These are phyloP conservation scores for Stomorhina lunata DNA, from an alignment of 2,888 invertebrate genomes.

Conservation along the genomic window DNA sequence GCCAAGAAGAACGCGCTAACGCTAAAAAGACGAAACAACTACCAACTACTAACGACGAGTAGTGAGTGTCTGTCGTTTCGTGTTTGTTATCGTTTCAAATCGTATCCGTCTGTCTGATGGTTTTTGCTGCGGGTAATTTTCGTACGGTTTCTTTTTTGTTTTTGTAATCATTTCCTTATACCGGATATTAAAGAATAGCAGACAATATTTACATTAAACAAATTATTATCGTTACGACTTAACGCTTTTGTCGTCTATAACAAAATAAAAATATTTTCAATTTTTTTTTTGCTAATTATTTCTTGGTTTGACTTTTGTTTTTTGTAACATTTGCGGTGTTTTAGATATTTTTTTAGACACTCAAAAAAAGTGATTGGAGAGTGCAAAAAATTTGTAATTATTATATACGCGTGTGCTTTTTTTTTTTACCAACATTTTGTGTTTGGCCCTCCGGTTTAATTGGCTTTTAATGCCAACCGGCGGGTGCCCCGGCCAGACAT, in stretches of 20 bases:
- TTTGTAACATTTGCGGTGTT: background rate
- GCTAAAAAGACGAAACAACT: background rate
- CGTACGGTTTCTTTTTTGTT: background rate
- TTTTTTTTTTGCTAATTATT: background rate
- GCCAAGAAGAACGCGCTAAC: conserved; percentile 7
- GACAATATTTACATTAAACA: conserved; percentile 1
- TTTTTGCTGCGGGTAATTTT: conserved; percentile 16
- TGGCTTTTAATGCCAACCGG: conserved; percentile 48
- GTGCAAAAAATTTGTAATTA: background rate
- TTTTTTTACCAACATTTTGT: background rate
- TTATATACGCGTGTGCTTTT: conserved; percentile 16
- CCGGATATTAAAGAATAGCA: conserved; percentile 31
- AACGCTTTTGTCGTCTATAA: conserved; percentile 5
- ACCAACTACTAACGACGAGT: too few relatives aligned
- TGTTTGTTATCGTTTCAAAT: background rate
- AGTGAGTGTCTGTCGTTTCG: conserved; percentile 35
- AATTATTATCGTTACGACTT: conserved; percentile 21
- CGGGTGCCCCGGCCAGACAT: conserved; percentile 24
- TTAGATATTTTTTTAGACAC: background rate
- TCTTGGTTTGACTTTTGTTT: background rate
- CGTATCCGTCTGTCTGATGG: conserved; percentile 19
- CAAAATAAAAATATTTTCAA: background rate
- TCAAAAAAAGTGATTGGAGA: background rate
- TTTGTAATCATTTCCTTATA: conserved; percentile 21
- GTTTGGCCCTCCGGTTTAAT: conserved; percentile 43